phyloP scores from a whole-genome alignment of 2,888 invertebrate genomes.

The Epinotia demarniana region DNA sequence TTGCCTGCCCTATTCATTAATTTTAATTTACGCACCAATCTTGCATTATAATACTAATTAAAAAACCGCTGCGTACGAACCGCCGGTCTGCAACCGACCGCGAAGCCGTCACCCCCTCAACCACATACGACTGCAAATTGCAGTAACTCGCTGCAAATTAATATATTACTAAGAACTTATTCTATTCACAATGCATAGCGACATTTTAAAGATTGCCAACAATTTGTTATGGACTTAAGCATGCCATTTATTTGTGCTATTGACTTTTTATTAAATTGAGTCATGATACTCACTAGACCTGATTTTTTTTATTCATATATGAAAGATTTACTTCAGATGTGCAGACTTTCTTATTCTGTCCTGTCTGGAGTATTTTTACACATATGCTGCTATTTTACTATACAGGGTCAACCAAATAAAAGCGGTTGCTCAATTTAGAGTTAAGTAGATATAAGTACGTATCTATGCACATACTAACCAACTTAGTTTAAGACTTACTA shows the following conservation, averaged over 20 bases:
- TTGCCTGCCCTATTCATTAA: too few relatives aligned
- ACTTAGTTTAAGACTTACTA: too few relatives aligned
- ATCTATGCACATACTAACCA: too few relatives aligned
- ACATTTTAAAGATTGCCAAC: constrained; percentile 29
- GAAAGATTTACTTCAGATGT: background rate
- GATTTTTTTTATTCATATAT: background rate
- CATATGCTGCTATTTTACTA: too few relatives aligned
- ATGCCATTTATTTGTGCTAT: constrained; percentile 16
- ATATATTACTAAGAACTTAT: constrained; percentile 41
- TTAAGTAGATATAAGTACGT: too few relatives aligned
- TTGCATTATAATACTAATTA: background rate
- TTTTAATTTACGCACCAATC: background rate
- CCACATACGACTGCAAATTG: constrained; percentile 40
- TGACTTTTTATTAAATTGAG: constrained; percentile 1
- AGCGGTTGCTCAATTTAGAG: too few relatives aligned
- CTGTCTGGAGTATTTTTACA: too few relatives aligned
- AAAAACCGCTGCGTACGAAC: constrained; percentile 18
- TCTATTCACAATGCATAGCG: constrained; percentile 41
- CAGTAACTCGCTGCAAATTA: constrained; percentile 42
- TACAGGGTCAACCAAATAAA: too few relatives aligned
- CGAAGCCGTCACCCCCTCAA: constrained; percentile 23
- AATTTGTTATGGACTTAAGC: constrained; percentile 17
- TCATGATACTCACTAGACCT: background rate
- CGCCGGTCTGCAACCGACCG: constrained; percentile 25
- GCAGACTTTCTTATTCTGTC: background rate